These are phyloP conservation scores for Austrofundulus limnaeus DNA, from an alignment of 2,113 vertebrate genomes.

Conservation along the genomic window DNA sequence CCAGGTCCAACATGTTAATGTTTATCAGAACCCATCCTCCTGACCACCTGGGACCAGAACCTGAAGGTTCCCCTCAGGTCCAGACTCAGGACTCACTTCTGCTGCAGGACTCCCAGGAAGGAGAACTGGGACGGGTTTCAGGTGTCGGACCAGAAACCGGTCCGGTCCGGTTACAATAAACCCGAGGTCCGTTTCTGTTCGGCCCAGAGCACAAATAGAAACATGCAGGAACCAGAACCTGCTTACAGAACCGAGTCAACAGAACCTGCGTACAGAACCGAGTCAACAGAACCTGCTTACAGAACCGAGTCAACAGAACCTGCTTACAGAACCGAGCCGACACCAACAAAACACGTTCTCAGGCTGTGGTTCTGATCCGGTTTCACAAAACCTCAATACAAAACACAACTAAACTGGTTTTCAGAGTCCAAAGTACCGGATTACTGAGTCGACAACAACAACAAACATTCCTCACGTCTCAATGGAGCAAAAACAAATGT, in stretches of 20 bases:
- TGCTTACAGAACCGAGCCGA: too few relatives aligned
- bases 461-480: too few relatives aligned
- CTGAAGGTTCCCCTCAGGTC: not conserved
- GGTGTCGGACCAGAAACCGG: not conserved
- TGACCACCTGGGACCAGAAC: too few relatives aligned
- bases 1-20: not conserved
- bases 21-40: too few relatives aligned
- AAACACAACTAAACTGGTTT: too few relatives aligned
- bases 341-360: too few relatives aligned
- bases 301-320: not conserved
- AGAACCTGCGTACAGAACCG: not conserved
- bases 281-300: not conserved
- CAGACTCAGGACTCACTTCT: not conserved
- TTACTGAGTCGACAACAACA: conserved; percentile 4
- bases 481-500: too few relatives aligned
- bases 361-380: too few relatives aligned
- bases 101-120: not conserved
- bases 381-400: too few relatives aligned
- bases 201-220: not conserved
- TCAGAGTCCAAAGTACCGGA: not conserved
- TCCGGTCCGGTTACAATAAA: too few relatives aligned
- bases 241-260: too few relatives aligned
- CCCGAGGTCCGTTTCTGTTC: conserved; percentile 8
- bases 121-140: not conserved
- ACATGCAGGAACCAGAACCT: not conserved